Conservation (phyloP, 2,113 vertebrate genomes). For the Dicerorhinus sumatrensis region DNA sequence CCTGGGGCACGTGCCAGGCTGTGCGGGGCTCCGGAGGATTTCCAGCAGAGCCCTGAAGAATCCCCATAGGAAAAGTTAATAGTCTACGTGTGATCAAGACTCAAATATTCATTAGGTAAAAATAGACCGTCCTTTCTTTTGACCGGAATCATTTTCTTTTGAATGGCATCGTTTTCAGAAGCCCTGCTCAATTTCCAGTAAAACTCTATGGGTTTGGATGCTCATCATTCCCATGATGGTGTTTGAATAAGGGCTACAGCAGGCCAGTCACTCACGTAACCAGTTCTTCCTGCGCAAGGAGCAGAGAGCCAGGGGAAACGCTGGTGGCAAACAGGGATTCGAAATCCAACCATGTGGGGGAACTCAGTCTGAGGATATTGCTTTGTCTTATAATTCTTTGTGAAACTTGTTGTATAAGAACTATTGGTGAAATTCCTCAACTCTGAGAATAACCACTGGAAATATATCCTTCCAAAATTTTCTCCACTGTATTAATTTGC, state of each 20-base stretch:
- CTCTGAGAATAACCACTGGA: neutral
- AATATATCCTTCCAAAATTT: neutral
- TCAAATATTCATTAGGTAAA: constrained; percentile 7
- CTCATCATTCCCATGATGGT: neutral
- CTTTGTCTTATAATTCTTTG: neutral
- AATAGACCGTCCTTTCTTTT: neutral
- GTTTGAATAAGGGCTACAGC: neutral
- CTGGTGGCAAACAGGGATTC: neutral
- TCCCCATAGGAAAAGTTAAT: neutral
- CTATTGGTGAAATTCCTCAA: neutral
- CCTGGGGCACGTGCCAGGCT: neutral
- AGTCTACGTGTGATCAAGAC: neutral
- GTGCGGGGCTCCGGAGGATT: neutral
- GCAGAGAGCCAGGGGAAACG: neutral
- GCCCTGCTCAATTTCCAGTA: neutral
- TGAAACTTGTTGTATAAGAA: neutral
- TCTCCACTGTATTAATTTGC: neutral
- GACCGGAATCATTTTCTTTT: neutral
- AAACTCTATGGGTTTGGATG: neutral
- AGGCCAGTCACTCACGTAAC: neutral
- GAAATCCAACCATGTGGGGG: neutral
- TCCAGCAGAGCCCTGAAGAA: neutral
- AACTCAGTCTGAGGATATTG: neutral
- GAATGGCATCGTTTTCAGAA: neutral
- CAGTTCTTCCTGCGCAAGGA: accelerated